Base-by-base conservation (phyloP, 2,888 invertebrate species). In the Nasonovia ribisnigri region DNA sequence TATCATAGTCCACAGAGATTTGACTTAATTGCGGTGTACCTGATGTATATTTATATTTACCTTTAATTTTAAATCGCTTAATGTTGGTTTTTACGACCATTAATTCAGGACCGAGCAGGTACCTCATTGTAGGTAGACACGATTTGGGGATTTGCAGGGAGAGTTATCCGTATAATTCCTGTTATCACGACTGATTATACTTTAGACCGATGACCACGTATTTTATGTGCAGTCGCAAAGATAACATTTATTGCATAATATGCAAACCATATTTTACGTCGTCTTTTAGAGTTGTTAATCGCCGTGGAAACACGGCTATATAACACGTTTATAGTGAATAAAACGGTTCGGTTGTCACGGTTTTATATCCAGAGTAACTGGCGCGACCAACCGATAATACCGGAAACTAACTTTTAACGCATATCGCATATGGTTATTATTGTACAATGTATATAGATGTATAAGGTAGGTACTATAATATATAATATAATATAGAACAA, bases 261-360 rank as follows among this genome's bases (percentile, higher is more conserved):
- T 57, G 26, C 10, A n/a, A n/a, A n/a, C n/a, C n/a, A n/a, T 36
- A 77, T 77, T 77, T 36, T 20, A 77, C 77, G 6, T 26, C 36
- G 77, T 77, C 36, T 20, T 36, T 20, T 36, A 77, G 20, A 77
- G 77, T 20, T 36, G 36, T 77, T 77, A 36, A 77, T 77, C 36
- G 77, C 20, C 20, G 36, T 11, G 36, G 77, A 77, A 77, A 77
- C 20, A 8, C 0, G 77, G 8, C 77, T 77, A 16, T 67, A n/a
- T 10, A 67, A 60, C 36, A 67, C 16, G 3, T 20, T 36, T 20
- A 20, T 20, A 77, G 36, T 54, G 26, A 77, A 8, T 77, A 36
- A 77, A 36, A 77, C 20, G 77, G 77, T 36, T 77, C 77, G 77
- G 77, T 77, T 42, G 77, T 77, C 77, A 77, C 77, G 77, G 77